Evolutionary conservation across 2,888 invertebrate species (phyloP).

Genomic region (Drosophila suboccidentalis): DNA sequence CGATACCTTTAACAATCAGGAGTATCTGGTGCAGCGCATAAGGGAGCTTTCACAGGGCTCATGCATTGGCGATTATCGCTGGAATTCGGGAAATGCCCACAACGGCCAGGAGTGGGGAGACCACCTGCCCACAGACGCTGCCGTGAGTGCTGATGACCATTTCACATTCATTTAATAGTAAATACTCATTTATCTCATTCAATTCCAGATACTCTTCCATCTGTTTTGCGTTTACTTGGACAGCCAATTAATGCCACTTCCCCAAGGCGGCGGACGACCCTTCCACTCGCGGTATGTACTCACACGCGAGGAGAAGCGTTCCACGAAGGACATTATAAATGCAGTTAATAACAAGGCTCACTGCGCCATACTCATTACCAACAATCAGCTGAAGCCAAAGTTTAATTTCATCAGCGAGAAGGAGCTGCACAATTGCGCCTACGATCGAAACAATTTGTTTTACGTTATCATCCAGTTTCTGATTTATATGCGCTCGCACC

Average conservation of each 20-base stretch:
- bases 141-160: slow-evolving; percentile 86
- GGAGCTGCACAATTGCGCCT: slow-evolving; percentile 89
- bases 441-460: slow-evolving; percentile 95
- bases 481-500: slow-evolving; percentile 90
- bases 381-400: slow-evolving; percentile 83
- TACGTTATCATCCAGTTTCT: slow-evolving; percentile 94
- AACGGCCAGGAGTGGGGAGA: slow-evolving; percentile 93
- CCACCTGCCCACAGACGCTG: slow-evolving; percentile 94
- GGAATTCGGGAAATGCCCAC: slow-evolving; percentile 92
- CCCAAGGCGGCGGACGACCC: slow-evolving; percentile 89
- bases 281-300: slow-evolving; percentile 87
- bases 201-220: slow-evolving; percentile 91
- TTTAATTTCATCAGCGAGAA: slow-evolving; percentile 87
- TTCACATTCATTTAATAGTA: neutral
- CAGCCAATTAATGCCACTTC: slow-evolving; percentile 90
- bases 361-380: slow-evolving; percentile 84
- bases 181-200: slow-evolving; percentile 28
- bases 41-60: slow-evolving; percentile 92
- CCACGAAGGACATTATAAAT: slow-evolving; percentile 83
- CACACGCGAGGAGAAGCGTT: slow-evolving; percentile 84
- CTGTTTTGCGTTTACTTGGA: slow-evolving; percentile 95
- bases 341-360: slow-evolving; percentile 84
- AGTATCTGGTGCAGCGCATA: slow-evolving; percentile 93
- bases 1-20: slow-evolving; percentile 93
- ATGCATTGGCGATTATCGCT: slow-evolving; percentile 95